Percentiles rank a stretch among this genome's conserved stretches.
phyloP scores from a whole-genome alignment of 30 jellyfish, hydroid and myxozoan genomes.

The Pseudorhiza aurosa region DNA sequence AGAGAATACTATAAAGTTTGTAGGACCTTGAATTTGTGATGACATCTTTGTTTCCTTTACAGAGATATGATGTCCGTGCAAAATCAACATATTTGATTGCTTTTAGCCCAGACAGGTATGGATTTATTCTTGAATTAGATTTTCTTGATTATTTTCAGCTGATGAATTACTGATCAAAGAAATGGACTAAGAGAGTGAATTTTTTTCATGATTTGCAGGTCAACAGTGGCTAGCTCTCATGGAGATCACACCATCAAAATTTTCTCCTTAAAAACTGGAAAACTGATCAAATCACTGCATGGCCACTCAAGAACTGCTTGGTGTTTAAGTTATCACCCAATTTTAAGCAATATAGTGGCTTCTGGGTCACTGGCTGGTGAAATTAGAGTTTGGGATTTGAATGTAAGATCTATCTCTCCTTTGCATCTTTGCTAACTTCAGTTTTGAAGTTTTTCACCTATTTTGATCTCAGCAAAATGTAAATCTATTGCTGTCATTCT shows the following conservation, averaged over 20 bases:
- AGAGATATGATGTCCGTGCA: slow-evolving; percentile 25
- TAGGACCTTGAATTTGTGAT: no score
- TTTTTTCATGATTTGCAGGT: slow-evolving; percentile 2
- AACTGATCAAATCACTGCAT: slow-evolving; percentile 33
- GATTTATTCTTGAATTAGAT: background rate
- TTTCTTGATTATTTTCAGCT: background rate
- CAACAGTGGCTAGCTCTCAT: slow-evolving; percentile 67
- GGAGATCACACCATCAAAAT: slow-evolving; percentile 76
- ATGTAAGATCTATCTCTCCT: no score
- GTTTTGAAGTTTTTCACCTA: no score
- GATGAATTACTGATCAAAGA: no score
- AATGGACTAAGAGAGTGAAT: no score
- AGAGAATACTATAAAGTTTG: no score
- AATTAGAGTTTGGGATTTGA: slow-evolving; percentile 91
- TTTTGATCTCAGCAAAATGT: no score
- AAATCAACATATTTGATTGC: slow-evolving; percentile 50
- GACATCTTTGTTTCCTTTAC: background rate
- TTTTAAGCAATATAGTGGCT: slow-evolving; percentile 68
- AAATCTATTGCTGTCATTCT: no score
- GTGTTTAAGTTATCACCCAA: slow-evolving; percentile 81
- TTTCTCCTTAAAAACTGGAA: slow-evolving; percentile 42
- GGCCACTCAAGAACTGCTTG: slow-evolving; percentile 93
- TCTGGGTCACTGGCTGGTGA: slow-evolving; percentile 96
- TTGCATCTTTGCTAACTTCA: no score
- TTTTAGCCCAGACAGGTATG: slow-evolving; percentile 51